Conservation (phyloP, 2,113 vertebrate genomes). For the Rhodinocichla rosea region DNA sequence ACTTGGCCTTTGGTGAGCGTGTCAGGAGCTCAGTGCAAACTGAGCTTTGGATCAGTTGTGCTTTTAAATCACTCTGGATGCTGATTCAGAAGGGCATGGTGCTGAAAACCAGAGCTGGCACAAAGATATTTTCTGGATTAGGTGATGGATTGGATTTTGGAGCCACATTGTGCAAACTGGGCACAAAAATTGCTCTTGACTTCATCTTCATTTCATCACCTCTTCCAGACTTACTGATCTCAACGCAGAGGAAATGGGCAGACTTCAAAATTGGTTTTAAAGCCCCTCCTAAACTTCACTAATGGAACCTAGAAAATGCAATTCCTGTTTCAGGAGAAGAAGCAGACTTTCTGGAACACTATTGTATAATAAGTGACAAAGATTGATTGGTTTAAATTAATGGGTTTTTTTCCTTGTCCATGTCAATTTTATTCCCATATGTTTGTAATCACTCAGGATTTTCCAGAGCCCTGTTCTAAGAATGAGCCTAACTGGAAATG, state of each 20-base stretch:
- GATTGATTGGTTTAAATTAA: background rate
- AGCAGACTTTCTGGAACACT: background rate
- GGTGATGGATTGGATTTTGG: conserved; percentile 9
- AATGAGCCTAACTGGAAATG: background rate
- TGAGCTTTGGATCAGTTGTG: background rate
- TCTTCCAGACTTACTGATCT: background rate
- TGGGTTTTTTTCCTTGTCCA: background rate
- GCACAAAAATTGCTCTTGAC: background rate
- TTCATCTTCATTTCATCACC: background rate
- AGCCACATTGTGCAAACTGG: background rate
- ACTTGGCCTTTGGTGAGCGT: background rate
- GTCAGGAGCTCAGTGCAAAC: background rate
- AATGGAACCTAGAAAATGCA: background rate
- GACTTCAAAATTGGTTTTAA: background rate
- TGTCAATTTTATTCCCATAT: background rate
- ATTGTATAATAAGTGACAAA: background rate
- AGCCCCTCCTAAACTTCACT: background rate
- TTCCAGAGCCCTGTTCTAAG: background rate
- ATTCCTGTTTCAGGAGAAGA: background rate
- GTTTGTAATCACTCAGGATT: background rate
- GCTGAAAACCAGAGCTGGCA: conserved; percentile 30
- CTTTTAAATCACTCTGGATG: background rate
- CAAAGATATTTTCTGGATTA: background rate
- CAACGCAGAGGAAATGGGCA: background rate
- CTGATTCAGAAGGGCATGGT: background rate